A percentile compares a stretch with the other conserved stretches of the same genome.
Conservation (phyloP, 2,113 vertebrate species). For the Corythoichthys intestinalis region DNA sequence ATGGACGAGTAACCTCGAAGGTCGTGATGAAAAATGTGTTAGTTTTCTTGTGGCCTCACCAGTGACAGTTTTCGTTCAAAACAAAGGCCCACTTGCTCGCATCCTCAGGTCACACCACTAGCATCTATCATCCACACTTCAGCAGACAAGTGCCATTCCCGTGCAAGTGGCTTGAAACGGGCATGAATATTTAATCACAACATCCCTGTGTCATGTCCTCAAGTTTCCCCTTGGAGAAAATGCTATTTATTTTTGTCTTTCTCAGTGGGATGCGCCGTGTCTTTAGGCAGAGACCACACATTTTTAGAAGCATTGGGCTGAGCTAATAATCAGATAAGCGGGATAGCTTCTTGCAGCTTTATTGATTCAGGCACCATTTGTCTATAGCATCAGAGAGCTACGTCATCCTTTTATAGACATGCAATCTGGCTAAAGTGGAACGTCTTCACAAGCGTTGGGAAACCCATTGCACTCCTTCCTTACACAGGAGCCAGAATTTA, state of each 20-base stretch:
- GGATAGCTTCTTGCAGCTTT: constrained; percentile 37
- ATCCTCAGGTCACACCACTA: constrained; percentile 31
- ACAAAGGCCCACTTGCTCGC: constrained; percentile 3
- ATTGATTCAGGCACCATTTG: constrained; percentile 53
- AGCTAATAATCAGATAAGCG: constrained; percentile 57
- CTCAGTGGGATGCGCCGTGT: constrained; percentile 37
- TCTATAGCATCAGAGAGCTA: constrained; percentile 31
- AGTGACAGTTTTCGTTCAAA: constrained; percentile 19
- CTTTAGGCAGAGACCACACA: constrained; percentile 31
- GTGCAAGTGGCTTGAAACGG: constrained; percentile 58
- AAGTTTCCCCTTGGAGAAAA: constrained; percentile 24
- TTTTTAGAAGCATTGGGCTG: constrained; percentile 20
- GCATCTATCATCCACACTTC: constrained; percentile 46
- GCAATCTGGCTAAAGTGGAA: constrained; percentile 16
- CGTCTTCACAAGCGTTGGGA: constrained; percentile 4
- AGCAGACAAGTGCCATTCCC: constrained; percentile 44
- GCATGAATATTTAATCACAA: constrained; percentile 66
- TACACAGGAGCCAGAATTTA: background rate
- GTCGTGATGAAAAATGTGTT: constrained; percentile 11
- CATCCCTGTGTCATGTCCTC: constrained; percentile 48
- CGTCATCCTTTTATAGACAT: constrained; percentile 28
- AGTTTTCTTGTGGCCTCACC: constrained; percentile 12
- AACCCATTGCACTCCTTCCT: constrained; percentile 2
- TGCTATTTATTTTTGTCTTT: constrained; percentile 59
- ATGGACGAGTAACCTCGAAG: background rate